phyloP scores from a whole-genome alignment of 2,113 vertebrate genomes.

The Nesoenas mayeri region DNA sequence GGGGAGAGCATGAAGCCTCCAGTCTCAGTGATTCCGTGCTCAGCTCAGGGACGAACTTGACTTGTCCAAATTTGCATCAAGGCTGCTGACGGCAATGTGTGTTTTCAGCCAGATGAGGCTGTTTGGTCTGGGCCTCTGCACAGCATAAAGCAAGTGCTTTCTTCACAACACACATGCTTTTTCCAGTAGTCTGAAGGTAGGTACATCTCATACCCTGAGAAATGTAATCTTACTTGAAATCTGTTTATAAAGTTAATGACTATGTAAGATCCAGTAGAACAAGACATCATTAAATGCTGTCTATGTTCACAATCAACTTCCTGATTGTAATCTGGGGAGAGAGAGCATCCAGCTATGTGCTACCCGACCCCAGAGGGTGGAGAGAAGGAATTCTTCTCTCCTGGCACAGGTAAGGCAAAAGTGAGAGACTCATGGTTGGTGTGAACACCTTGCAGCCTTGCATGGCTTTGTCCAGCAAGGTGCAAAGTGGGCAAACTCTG shows the following conservation, averaged over 20 bases:
- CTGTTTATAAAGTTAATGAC: constrained; percentile 36
- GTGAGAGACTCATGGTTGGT: fast-evolving
- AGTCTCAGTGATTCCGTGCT: neutral
- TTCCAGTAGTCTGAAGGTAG: neutral
- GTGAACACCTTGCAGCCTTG: neutral
- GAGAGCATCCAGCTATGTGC: neutral
- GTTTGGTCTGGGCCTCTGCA: neutral
- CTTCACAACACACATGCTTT: neutral
- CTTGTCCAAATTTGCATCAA: neutral
- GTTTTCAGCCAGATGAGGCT: neutral
- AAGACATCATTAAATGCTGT: constrained; percentile 24
- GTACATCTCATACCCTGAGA: neutral
- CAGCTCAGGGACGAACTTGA: neutral
- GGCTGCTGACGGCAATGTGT: fast-evolving
- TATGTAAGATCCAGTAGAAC: constrained; percentile 19
- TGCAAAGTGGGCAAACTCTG: neutral
- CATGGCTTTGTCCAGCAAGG: fast-evolving
- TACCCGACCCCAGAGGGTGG: neutral
- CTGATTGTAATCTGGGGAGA: neutral
- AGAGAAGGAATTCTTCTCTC: neutral
- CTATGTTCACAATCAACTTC: constrained; percentile 23
- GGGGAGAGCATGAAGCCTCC: neutral
- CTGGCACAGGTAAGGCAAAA: neutral
- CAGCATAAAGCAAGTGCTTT: neutral
- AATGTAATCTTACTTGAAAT: neutral